Evolutionary conservation across 1,140 invertebrate species (phyloP).

Genomic region (Formica selysi): DNA sequence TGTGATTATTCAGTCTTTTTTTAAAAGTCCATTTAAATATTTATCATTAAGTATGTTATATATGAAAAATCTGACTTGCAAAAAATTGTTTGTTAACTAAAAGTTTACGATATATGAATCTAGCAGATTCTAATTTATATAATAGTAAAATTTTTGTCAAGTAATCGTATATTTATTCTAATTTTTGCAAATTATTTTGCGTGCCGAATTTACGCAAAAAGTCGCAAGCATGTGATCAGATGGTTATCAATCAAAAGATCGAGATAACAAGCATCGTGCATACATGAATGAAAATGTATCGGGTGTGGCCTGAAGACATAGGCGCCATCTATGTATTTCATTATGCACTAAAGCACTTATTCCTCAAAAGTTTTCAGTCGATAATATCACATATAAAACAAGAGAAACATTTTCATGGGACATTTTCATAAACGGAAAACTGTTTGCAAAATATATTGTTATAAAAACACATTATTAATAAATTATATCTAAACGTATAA

Average conservation of each 20-base stretch:
- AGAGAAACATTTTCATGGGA: background rate
- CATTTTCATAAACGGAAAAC: background rate
- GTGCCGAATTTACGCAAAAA: slow-evolving; percentile 72
- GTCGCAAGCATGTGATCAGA: slow-evolving; percentile 77
- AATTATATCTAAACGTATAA: background rate
- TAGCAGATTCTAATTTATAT: background rate
- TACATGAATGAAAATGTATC: slow-evolving; percentile 73
- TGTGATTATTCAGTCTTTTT: background rate
- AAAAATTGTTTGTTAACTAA: background rate
- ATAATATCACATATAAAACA: slow-evolving; percentile 12
- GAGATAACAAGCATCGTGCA: slow-evolving; percentile 25
- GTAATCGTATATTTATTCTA: slow-evolving; percentile 17
- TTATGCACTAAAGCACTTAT: slow-evolving; percentile 16
- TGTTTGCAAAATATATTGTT: background rate
- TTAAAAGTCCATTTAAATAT: background rate
- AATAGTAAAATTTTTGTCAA: background rate
- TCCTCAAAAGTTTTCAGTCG: slow-evolving; percentile 36
- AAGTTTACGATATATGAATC: background rate
- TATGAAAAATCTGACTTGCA: background rate
- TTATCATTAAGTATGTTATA: background rate
- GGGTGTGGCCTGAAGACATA: slow-evolving; percentile 81
- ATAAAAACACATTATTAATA: background rate
- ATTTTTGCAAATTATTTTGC: slow-evolving; percentile 7
- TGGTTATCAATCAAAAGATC: slow-evolving; percentile 72
- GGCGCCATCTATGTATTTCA: slow-evolving; percentile 78